Conservation (phyloP, 2,113 vertebrate species). For the Prionailurus bengalensis region DNA sequence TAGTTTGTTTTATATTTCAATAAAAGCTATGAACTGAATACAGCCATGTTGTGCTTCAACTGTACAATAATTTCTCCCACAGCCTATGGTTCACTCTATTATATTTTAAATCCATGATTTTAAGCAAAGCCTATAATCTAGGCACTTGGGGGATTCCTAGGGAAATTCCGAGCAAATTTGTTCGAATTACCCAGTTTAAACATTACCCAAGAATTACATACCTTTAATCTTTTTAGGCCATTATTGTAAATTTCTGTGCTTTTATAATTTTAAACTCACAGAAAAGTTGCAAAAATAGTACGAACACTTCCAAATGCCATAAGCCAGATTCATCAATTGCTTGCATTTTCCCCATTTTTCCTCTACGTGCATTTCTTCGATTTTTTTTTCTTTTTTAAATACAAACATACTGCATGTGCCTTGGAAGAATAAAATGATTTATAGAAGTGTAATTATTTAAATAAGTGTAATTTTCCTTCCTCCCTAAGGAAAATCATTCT, state of each 20-base stretch:
- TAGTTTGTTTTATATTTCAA: constrained; percentile 10
- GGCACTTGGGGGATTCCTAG: not conserved
- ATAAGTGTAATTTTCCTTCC: not conserved
- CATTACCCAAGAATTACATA: not conserved
- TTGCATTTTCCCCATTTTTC: not conserved
- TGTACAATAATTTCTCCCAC: not conserved
- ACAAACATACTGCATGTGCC: not conserved
- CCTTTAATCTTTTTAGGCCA: not conserved
- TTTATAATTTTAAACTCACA: not conserved
- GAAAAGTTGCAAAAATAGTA: not conserved
- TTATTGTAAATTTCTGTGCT: constrained; percentile 24
- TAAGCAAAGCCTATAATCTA: constrained; percentile 5
- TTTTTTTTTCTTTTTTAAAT: constrained; percentile 26
- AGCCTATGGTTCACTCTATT: not conserved
- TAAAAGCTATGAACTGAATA: not conserved
- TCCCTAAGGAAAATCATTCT: not conserved
- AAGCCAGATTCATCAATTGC: not conserved
- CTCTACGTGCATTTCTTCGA: not conserved
- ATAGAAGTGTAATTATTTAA: not conserved
- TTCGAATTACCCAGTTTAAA: constrained; percentile 47
- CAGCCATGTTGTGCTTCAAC: not conserved
- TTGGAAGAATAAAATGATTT: constrained; percentile 21
- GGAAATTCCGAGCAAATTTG: constrained; percentile 58
- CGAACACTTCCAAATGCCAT: not conserved
- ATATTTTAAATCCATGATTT: constrained; percentile 36